These are phyloP conservation scores for Perdita meconis DNA, from an alignment of 2,888 invertebrate genomes.

Conservation along the genomic window DNA sequence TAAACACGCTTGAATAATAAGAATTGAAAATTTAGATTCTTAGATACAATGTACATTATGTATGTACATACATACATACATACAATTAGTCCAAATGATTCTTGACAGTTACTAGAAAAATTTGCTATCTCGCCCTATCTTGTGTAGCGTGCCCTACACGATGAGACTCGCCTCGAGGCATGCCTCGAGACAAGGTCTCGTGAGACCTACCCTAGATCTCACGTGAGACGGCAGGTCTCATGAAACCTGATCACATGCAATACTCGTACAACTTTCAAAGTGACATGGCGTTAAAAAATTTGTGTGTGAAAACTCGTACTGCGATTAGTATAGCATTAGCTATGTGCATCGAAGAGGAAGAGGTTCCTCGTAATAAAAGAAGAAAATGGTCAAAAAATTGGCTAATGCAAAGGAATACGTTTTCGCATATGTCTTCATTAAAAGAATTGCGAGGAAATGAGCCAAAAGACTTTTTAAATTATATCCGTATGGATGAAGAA, in stretches of 20 bases:
- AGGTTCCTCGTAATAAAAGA: not conserved
- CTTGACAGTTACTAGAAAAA: no score
- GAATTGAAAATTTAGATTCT: no score
- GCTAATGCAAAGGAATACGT: not conserved
- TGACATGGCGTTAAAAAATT: not conserved
- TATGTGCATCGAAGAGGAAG: not conserved
- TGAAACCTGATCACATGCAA: not conserved
- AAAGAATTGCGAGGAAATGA: not conserved
- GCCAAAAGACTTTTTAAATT: not conserved
- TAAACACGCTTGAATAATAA: no score
- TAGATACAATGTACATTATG: no score
- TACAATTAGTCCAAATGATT: no score
- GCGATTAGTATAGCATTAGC: not conserved
- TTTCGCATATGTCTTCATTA: not conserved
- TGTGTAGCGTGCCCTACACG: no score
- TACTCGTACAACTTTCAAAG: not conserved
- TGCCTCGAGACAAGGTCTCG: no score
- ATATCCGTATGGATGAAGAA: not conserved
- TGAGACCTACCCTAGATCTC: no score
- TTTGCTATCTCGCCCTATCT: constrained; percentile 8
- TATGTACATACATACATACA: no score
- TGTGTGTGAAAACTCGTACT: not conserved
- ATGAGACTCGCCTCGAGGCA: no score
- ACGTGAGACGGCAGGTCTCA: not conserved
- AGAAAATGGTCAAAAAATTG: constrained; percentile 8